These are phyloP conservation scores for Xestia c-nigrum DNA, from an alignment of 2,888 invertebrate genomes.

Conservation along the genomic window DNA sequence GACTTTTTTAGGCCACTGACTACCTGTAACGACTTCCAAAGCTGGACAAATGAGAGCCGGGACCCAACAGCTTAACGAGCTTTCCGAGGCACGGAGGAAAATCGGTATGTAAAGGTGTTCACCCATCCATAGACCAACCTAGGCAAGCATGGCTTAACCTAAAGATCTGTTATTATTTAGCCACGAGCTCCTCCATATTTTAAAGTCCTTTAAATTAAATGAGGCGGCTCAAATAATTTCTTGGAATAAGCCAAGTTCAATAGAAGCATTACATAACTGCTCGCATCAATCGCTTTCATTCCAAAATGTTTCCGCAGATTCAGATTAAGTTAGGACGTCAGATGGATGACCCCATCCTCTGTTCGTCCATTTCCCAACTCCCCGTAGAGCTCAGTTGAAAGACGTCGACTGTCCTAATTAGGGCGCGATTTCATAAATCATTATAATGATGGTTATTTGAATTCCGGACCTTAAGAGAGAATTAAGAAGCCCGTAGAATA, in stretches of 20 bases:
- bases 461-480: slow-evolving; percentile 67
- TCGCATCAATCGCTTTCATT: slow-evolving; percentile 52
- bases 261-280: slow-evolving; percentile 5
- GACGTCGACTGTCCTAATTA: slow-evolving; percentile 82
- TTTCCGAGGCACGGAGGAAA: too few relatives aligned
- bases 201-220: neutral
- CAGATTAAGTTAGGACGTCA: slow-evolving; percentile 65
- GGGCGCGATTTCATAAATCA: slow-evolving; percentile 80
- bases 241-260: slow-evolving; percentile 23
- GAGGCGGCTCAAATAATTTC: neutral
- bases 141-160: too few relatives aligned
- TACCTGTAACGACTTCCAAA: too few relatives aligned
- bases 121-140: too few relatives aligned
- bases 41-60: too few relatives aligned
- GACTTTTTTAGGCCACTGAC: too few relatives aligned
- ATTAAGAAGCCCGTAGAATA: slow-evolving; percentile 51
- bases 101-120: too few relatives aligned
- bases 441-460: slow-evolving; percentile 77
- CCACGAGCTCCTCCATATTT: too few relatives aligned
- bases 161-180: too few relatives aligned
- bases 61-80: too few relatives aligned
- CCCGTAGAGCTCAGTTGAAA: slow-evolving; percentile 74
- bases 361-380: slow-evolving; percentile 73
- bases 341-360: slow-evolving; percentile 70
- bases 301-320: slow-evolving; percentile 62